Evolutionary conservation across 1,140 invertebrate species (phyloP).

Genomic region (Triops cancriformis): DNA sequence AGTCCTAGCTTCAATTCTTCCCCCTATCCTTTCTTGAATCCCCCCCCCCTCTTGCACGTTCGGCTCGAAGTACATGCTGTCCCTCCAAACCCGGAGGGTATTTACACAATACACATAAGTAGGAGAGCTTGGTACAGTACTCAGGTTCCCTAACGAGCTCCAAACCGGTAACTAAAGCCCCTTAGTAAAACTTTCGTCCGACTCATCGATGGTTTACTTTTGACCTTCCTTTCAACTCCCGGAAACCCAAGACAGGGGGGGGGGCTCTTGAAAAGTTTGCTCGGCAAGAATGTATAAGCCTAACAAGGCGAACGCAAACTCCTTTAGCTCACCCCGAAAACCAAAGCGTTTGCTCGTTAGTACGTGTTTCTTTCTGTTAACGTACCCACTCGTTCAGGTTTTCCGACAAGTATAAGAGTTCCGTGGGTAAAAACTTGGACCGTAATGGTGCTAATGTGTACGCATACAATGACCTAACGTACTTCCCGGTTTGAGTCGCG

Average conservation of each 20-base stretch:
- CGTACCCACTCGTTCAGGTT: background rate
- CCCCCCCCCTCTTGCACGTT: background rate
- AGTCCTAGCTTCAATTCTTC: background rate
- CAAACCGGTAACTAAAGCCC: background rate
- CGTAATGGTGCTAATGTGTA: background rate
- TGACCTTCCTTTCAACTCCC: background rate
- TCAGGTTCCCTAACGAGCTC: background rate
- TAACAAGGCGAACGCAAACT: slow-evolving; percentile 5
- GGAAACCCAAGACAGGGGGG: background rate
- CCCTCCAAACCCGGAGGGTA: background rate
- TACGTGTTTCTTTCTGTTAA: background rate
- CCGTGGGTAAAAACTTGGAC: no score
- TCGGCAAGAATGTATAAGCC: background rate
- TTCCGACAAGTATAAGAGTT: no score
- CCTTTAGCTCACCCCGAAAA: background rate
- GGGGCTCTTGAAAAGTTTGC: background rate
- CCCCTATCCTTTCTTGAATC: background rate
- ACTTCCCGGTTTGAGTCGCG: background rate
- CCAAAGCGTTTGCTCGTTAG: background rate
- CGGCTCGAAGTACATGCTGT: background rate
- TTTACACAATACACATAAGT: slow-evolving; percentile 1
- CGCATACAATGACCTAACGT: background rate
- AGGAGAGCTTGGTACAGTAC: background rate
- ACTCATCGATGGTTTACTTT: background rate
- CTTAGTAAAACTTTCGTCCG: background rate